A percentile compares a stretch with the other conserved stretches of the same genome.
Evolutionary conservation across 2,888 invertebrate species (phyloP).

Genomic region (Zelleria hepariella): DNA sequence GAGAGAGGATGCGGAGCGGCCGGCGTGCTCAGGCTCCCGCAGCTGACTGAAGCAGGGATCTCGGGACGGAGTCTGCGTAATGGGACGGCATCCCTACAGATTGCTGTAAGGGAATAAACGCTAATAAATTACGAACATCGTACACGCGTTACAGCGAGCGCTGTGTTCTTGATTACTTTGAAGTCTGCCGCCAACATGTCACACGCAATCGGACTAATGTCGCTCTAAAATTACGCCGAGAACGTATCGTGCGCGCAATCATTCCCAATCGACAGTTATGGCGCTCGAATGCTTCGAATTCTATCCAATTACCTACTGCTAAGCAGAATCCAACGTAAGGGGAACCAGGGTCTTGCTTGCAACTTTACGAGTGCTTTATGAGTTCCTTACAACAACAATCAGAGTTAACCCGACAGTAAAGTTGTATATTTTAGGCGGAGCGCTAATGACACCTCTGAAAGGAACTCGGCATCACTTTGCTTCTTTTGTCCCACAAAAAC

Average conservation of each 20-base stretch:
- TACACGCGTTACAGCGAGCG: constrained; percentile 58
- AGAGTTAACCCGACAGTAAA: not conserved
- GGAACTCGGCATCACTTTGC: not conserved
- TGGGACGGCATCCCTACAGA: constrained; percentile 66
- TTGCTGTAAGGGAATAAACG: constrained; percentile 69
- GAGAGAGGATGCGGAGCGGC: constrained; percentile 36
- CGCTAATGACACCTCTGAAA: not conserved
- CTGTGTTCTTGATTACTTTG: constrained; percentile 67
- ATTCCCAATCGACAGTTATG: not conserved
- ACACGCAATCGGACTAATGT: constrained; percentile 23
- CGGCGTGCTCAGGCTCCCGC: constrained; percentile 46
- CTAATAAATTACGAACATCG: constrained; percentile 69
- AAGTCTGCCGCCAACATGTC: constrained; percentile 60
- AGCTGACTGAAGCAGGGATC: constrained; percentile 64
- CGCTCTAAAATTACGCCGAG: constrained; percentile 4
- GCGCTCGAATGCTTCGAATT: not conserved
- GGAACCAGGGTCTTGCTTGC: not conserved
- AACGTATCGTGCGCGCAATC: constrained; percentile 1
- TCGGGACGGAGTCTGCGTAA: constrained; percentile 67
- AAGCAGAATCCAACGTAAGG: not conserved
- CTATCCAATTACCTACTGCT: not conserved
- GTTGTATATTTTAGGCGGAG: not conserved
- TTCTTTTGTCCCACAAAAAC: not conserved
- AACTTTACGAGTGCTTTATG: not conserved
- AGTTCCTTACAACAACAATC: not conserved